phyloP scores from a whole-genome alignment of 2,113 vertebrate species.

The Alligator sinensis region DNA sequence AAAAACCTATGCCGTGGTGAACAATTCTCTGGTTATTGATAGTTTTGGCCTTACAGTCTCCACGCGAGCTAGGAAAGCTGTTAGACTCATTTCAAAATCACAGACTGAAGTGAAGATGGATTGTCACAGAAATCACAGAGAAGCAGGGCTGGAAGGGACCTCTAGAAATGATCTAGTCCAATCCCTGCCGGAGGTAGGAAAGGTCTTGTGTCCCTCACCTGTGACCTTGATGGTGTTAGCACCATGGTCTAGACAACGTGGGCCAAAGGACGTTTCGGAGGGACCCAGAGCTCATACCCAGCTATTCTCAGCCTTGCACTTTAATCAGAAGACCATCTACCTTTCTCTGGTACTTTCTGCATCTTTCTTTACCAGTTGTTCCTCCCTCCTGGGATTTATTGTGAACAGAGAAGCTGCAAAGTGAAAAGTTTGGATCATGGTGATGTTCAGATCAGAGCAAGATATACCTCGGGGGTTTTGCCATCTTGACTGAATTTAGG shows the following conservation, averaged over 20 bases:
- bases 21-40: neutral
- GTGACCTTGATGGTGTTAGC: no score
- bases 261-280: neutral
- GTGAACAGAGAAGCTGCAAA: neutral
- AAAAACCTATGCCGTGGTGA: no score
- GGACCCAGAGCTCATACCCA: neutral
- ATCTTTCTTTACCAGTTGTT: neutral
- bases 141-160: no score
- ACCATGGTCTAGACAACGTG: no score
- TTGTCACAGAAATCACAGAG: no score
- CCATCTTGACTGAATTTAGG: neutral
- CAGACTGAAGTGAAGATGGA: neutral
- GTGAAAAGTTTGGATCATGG: no score
- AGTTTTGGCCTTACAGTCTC: neutral
- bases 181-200: no score
- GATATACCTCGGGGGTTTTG: neutral
- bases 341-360: neutral
- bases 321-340: neutral
- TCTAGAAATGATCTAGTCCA: no score
- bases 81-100: neutral
- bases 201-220: no score
- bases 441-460: neutral
- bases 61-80: neutral
- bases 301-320: neutral
- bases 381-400: neutral